phyloP scores from a whole-genome alignment of 1,140 invertebrate genomes.

The Saccostrea cuccullata region DNA sequence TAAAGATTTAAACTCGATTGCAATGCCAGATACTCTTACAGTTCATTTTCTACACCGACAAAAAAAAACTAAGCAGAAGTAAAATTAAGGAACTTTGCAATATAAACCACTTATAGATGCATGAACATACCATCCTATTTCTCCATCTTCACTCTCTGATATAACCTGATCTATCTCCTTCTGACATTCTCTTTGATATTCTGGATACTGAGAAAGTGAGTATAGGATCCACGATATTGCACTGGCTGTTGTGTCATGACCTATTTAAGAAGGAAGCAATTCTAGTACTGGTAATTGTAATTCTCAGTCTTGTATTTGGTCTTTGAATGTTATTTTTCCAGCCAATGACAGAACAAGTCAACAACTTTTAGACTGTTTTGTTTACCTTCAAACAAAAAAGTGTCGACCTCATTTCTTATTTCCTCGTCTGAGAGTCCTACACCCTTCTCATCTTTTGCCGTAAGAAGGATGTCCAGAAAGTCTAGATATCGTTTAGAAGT shows the following conservation, averaged over 20 bases:
- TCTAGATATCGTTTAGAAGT: constrained; percentile 50
- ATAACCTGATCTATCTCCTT: constrained; percentile 89
- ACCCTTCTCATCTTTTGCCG: constrained; percentile 61
- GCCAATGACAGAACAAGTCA: neutral
- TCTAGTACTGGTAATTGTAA: too few relatives aligned
- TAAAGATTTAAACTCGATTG: too few relatives aligned
- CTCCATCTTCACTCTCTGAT: constrained; percentile 78
- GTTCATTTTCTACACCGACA: too few relatives aligned
- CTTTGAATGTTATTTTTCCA: too few relatives aligned
- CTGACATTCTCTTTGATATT: constrained; percentile 88
- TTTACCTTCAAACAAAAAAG: constrained; percentile 69
- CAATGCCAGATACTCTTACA: too few relatives aligned
- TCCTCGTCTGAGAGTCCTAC: constrained; percentile 63
- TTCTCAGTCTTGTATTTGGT: too few relatives aligned
- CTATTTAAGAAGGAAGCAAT: constrained; percentile 74
- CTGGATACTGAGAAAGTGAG: constrained; percentile 87
- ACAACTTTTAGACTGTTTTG: neutral
- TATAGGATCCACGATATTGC: constrained; percentile 87
- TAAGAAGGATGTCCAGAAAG: constrained; percentile 61
- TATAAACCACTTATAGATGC: too few relatives aligned
- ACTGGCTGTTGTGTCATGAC: constrained; percentile 78
- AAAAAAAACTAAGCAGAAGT: too few relatives aligned
- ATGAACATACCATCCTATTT: constrained; percentile 65
- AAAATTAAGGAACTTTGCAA: too few relatives aligned
- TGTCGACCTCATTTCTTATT: constrained; percentile 76